Conservation (phyloP, 2,888 invertebrate genomes). For the Pegoplata infirma region DNA sequence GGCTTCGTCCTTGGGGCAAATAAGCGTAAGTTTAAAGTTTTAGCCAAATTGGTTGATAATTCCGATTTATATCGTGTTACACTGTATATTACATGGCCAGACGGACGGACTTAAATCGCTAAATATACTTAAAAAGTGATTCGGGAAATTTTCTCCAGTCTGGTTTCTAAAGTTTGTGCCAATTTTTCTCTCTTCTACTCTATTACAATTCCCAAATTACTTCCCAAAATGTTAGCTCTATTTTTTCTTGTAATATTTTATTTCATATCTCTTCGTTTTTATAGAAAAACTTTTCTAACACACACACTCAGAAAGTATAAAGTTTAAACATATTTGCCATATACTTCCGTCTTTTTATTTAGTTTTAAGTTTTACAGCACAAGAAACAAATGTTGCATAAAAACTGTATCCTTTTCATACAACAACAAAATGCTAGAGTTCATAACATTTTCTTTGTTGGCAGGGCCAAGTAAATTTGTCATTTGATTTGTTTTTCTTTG, state of each 20-base stretch:
- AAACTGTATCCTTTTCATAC: not conserved
- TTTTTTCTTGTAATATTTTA: not conserved
- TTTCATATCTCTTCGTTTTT: not conserved
- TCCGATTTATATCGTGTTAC: no score
- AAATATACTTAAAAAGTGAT: no score
- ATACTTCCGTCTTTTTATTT: constrained; percentile 29
- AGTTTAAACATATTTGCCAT: constrained; percentile 50
- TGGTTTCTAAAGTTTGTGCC: no score
- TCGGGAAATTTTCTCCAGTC: no score
- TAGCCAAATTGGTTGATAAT: no score
- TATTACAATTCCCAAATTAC: not conserved
- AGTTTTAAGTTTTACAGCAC: not conserved
- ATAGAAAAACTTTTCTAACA: not conserved
- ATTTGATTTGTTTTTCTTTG: not conserved
- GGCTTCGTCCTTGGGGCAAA: no score
- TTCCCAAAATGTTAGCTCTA: not conserved
- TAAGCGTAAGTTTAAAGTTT: no score
- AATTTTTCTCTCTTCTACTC: no score
- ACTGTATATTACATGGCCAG: no score
- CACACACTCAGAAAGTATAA: constrained; percentile 26
- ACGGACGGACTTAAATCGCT: no score
- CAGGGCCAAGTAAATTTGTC: not conserved
- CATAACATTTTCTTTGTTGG: not conserved
- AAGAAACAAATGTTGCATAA: not conserved
- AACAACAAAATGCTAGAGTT: not conserved